These are phyloP conservation scores for Oreochromis tanganicae DNA, from an alignment of 2,113 vertebrate species.

Conservation along the genomic window DNA sequence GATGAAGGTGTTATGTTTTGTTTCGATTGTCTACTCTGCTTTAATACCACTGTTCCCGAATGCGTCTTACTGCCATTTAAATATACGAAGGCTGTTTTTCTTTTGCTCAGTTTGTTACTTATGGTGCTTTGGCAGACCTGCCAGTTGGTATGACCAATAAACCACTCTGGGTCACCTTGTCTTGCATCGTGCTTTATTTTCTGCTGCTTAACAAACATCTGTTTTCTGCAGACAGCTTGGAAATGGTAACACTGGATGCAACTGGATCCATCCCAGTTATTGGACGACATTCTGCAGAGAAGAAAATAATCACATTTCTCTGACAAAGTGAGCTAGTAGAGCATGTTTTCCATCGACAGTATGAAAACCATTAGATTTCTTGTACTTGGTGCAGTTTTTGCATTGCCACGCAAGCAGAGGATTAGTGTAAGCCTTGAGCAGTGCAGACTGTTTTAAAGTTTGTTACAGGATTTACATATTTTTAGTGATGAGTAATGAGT, in stretches of 20 bases:
- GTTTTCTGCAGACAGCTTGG: not conserved
- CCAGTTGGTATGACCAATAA: conserved; percentile 61
- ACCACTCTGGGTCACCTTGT: conserved; percentile 34
- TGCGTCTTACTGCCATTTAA: conserved; percentile 21
- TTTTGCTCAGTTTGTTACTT: conserved; percentile 21
- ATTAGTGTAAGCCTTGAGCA: not conserved
- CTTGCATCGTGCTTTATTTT: not conserved
- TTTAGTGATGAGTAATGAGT: not conserved
- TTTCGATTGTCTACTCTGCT: conserved; percentile 26
- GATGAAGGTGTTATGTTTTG: not conserved
- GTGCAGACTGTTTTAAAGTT: not conserved
- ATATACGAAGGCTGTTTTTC: not conserved
- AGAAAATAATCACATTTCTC: not conserved
- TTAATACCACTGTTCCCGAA: conserved; percentile 30
- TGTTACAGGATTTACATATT: not conserved
- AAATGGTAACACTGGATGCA: not conserved
- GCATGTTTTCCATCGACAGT: conserved; percentile 30
- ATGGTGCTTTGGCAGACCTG: conserved; percentile 63
- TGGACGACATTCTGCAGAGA: not conserved
- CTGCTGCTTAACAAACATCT: not conserved
- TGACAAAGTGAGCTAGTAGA: not conserved
- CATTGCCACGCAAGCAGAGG: not conserved
- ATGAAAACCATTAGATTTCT: conserved; percentile 11
- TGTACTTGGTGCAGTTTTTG: conserved; percentile 17
- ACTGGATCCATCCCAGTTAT: not conserved